Evolutionary conservation across 2,888 invertebrate species (phyloP).

Genomic region (Caenorhabditis wallacei): DNA sequence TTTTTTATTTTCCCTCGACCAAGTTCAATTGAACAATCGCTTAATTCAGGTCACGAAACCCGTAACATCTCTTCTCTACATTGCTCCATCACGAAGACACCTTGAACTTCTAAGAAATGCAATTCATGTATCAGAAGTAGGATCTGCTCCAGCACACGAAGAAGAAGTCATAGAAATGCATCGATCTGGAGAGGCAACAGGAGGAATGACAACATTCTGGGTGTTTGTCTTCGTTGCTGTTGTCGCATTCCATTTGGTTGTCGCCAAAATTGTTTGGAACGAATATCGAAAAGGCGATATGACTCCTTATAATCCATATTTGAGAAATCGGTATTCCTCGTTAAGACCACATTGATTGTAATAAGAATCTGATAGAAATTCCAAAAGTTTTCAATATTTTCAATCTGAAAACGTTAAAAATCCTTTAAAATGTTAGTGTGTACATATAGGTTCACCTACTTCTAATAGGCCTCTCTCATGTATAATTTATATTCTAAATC

Average conservation of each 20-base stretch:
- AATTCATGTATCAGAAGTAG: slow-evolving; percentile 75
- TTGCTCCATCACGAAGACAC: slow-evolving; percentile 92
- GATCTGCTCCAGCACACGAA: slow-evolving; percentile 91
- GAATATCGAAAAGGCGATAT: slow-evolving; percentile 76
- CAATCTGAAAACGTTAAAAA: no score
- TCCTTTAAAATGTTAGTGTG: no score
- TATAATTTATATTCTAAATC: slow-evolving; percentile 31
- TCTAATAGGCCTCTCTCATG: slow-evolving; percentile 7
- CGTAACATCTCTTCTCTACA: slow-evolving; percentile 92
- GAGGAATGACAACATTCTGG: slow-evolving; percentile 94
- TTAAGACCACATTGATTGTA: slow-evolving; percentile 62
- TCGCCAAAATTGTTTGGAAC: slow-evolving; percentile 93
- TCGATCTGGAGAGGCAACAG: slow-evolving; percentile 89
- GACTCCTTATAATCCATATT: slow-evolving; percentile 76
- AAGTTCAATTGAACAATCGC: neutral
- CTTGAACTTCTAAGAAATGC: slow-evolving; percentile 90
- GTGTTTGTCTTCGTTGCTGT: slow-evolving; percentile 92
- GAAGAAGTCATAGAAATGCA: slow-evolving; percentile 93
- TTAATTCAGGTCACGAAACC: slow-evolving; percentile 86
- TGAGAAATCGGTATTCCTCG: slow-evolving; percentile 69
- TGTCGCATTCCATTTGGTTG: slow-evolving; percentile 93
- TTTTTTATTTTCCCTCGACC: no score
- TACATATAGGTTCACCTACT: slow-evolving; percentile 9
- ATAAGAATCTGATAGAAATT: neutral
- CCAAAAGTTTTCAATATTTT: no score